Base-by-base conservation (phyloP, 2,888 invertebrate species). In the Caradrina kadenii region DNA sequence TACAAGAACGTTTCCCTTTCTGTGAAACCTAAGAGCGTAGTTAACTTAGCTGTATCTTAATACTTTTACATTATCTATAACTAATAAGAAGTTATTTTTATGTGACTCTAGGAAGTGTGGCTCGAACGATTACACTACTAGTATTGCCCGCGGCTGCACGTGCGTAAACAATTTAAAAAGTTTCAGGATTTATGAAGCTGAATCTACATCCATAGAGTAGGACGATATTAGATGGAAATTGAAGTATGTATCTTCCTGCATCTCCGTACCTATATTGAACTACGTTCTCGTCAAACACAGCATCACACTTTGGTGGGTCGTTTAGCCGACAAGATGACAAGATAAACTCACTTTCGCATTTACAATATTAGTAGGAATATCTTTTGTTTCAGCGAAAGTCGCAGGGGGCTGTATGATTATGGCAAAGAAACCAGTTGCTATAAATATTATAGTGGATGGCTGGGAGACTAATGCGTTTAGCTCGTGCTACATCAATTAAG, bases 381-480 rank as follows among this genome's bases (percentile, higher is more conserved):
- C 31, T 76, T 56, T 45, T 60, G 65, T 60, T 70, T 70, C 22
- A 76, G 76, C 60, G 66, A 76, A 76, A 76, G 76, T 71, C 21
- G 22, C 10, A n/a, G 26, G 2, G 26, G 2, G 8, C 42, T 21
- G 21, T 39, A 26, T 61, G 53, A 50, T 61, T 69, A 54, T 53
- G 50, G 63, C n/a, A 13, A 49, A 62, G 55, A 49, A 61, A 76
- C 60, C 26, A 53, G 76, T 35, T 49, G 48, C 52, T 55, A 71
- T 76, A 66, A 49, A 66, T 75, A 75, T 22, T 50, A 2, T 6
- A 49, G 54, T 31, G 15, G 48, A 73, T 35, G 22, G 19, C 62
- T 52, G 45, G 50, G 42, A 62, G 8, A 62, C 61, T 35, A 52
- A 69, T 65, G 64, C 45, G 58, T 48, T 60, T 39, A 58, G 45